phyloP scores from a whole-genome alignment of 2,113 vertebrate species.

The Ovibos moschatus region DNA sequence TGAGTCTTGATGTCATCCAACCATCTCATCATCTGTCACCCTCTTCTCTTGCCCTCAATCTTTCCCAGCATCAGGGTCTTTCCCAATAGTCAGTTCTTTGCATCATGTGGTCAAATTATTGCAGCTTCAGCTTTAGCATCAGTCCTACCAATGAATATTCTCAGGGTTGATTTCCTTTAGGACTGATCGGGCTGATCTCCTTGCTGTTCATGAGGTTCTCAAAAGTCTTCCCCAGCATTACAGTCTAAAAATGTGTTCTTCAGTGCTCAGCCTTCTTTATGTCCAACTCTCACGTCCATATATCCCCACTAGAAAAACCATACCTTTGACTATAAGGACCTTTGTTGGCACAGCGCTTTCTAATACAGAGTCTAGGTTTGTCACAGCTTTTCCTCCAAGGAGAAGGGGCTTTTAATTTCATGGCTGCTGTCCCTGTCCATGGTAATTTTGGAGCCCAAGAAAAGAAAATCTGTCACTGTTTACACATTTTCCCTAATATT shows the following conservation, averaged over 20 bases:
- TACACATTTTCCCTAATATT: too few relatives aligned
- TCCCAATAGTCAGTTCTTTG: neutral
- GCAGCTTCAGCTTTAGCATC: neutral
- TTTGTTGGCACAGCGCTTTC: neutral
- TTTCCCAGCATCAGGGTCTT: neutral
- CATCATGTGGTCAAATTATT: neutral
- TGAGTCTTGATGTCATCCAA: neutral
- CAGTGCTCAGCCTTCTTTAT: neutral
- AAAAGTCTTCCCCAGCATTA: neutral
- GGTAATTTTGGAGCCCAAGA: too few relatives aligned
- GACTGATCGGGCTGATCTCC: neutral
- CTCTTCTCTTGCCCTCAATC: neutral
- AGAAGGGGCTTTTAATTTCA: too few relatives aligned
- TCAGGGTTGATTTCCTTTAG: neutral
- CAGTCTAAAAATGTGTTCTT: neutral
- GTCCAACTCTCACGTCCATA: rapidly evolving
- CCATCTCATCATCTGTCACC: neutral
- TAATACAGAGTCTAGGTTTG: neutral
- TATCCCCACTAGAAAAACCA: neutral
- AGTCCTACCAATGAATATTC: neutral
- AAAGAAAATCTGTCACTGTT: too few relatives aligned
- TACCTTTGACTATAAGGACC: neutral
- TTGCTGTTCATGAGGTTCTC: neutral
- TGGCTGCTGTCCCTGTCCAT: too few relatives aligned
- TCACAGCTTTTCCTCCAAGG: too few relatives aligned